Evolutionary conservation across 2,888 invertebrate species (phyloP).

Genomic region (Drosophila monieri): DNA sequence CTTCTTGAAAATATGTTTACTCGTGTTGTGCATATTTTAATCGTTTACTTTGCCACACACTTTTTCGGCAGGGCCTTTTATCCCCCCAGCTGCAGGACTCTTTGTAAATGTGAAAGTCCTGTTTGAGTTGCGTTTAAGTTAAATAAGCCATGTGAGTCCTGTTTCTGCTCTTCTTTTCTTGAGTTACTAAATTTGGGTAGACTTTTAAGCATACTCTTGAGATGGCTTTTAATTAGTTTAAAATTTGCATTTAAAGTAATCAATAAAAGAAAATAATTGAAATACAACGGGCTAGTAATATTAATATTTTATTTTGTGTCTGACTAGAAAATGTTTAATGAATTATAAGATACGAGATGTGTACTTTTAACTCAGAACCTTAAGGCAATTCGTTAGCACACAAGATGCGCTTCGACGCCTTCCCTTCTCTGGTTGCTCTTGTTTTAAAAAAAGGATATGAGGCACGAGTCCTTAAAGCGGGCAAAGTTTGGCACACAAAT

Average conservation of each 20-base stretch:
- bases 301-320: not conserved
- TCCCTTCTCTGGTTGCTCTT: not conserved
- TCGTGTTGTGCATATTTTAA: slow-evolving; percentile 84
- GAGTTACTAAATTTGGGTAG: slow-evolving; percentile 36
- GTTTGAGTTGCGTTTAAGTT: slow-evolving; percentile 74
- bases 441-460: not conserved
- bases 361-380: slow-evolving; percentile 7
- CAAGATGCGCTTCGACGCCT: slow-evolving; percentile 59
- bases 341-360: slow-evolving; percentile 55
- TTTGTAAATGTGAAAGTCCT: slow-evolving; percentile 42
- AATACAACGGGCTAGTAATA: too few relatives aligned
- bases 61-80: slow-evolving; percentile 53
- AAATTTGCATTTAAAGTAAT: not conserved
- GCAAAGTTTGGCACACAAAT: slow-evolving; percentile 53
- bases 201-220: slow-evolving; percentile 41
- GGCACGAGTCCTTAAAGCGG: slow-evolving; percentile 2
- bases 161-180: slow-evolving; percentile 4
- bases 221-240: not conserved
- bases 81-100: not conserved
- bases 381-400: slow-evolving; percentile 62
- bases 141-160: slow-evolving; percentile 65
- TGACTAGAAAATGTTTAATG: slow-evolving; percentile 49
- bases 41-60: slow-evolving; percentile 79
- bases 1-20: slow-evolving; percentile 83
- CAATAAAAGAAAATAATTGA: not conserved